A percentile compares a stretch with the other conserved stretches of the same genome.
phyloP scores from a whole-genome alignment of 1,140 invertebrate species.

The Hestina assimilis region DNA sequence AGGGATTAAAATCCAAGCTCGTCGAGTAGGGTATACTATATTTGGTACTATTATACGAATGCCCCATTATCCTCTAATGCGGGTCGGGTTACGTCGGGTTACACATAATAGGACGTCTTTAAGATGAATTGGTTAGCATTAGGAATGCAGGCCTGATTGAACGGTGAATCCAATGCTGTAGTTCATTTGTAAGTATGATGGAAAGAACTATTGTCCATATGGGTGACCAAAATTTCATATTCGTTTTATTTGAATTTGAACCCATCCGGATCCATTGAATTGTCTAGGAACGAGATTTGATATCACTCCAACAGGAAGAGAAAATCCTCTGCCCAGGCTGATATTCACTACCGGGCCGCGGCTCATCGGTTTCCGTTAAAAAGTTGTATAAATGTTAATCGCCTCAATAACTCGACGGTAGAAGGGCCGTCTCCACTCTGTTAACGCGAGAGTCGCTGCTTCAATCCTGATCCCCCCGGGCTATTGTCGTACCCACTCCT shows the following conservation, averaged over 20 bases:
- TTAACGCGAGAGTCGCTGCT: too few species aligned
- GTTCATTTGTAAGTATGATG: not conserved
- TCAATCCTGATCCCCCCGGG: too few species aligned
- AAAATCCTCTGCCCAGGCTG: too few species aligned
- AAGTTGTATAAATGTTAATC: too few species aligned
- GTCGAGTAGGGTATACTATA: not conserved
- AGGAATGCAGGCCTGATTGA: slow-evolving; percentile 37
- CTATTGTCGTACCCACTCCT: too few species aligned
- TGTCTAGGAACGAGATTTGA: too few species aligned
- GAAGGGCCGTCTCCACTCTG: too few species aligned
- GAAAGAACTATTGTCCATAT: slow-evolving; percentile 4
- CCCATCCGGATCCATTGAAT: too few species aligned
- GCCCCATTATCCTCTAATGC: slow-evolving; percentile 43
- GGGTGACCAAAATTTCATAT: not conserved
- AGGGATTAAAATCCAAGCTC: not conserved
- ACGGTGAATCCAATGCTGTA: slow-evolving; percentile 5
- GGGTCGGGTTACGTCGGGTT: slow-evolving; percentile 48
- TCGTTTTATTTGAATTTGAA: not conserved
- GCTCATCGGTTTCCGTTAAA: too few species aligned
- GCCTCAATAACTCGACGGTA: too few species aligned
- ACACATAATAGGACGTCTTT: slow-evolving; percentile 47
- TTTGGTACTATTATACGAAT: slow-evolving; percentile 19
- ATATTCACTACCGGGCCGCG: too few species aligned
- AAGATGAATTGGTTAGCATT: slow-evolving; percentile 57
- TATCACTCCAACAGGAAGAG: too few species aligned